Evolutionary conservation across 2,797 vertebrate genomes (phyloP).

Genomic region (Intellagama lesueurii): DNA sequence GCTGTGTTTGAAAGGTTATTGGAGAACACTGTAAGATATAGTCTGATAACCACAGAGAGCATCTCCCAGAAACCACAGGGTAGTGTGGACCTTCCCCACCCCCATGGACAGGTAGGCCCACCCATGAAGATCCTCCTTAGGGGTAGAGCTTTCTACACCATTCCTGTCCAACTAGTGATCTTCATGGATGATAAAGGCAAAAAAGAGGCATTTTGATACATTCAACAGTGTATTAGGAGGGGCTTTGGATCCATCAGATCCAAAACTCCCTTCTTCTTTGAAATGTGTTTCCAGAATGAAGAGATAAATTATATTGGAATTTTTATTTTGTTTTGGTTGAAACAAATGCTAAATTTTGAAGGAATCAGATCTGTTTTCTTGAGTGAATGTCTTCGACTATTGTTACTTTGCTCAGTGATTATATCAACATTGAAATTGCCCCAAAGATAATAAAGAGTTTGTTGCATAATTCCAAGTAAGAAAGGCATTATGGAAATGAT

Average conservation of each 20-base stretch:
- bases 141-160: neutral
- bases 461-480: neutral
- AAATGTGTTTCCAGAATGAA: neutral
- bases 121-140: neutral
- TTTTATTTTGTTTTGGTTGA: too few species aligned
- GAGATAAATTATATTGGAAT: too few species aligned
- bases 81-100: neutral
- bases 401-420: neutral
- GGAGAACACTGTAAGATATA: neutral
- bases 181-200: neutral
- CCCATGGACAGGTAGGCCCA: neutral
- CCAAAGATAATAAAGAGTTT: neutral
- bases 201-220: neutral
- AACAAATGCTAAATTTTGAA: too few species aligned
- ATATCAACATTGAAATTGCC: neutral
- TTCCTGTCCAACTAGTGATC: neutral
- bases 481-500: neutral
- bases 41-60: neutral
- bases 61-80: neutral
- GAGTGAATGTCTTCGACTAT: neutral
- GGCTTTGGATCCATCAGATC: neutral
- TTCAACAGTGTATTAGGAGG: neutral
- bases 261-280: neutral
- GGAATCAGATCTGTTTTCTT: neutral
- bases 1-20: neutral